Evolutionary conservation across 1,140 invertebrate species (phyloP).

Genomic region (Ladona fulva): DNA sequence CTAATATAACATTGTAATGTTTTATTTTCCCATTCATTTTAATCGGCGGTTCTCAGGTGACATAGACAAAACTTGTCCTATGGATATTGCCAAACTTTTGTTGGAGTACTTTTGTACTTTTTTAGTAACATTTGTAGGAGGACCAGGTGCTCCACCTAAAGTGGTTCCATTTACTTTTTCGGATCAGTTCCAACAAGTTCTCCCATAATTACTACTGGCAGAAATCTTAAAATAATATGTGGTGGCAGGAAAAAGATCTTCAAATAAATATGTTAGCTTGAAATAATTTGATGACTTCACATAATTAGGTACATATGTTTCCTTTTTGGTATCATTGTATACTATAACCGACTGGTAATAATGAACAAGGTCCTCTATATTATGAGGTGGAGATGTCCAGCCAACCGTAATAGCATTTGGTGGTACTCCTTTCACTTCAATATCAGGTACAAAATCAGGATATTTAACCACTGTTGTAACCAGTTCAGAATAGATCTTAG

Average conservation of each 20-base stretch:
- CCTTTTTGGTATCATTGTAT: conserved; percentile 44
- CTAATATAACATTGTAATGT: conserved; percentile 54
- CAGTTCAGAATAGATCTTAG: no score
- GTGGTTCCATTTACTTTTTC: conserved; percentile 64
- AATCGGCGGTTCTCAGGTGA: conserved; percentile 59
- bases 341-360: conserved; percentile 62
- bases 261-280: conserved; percentile 54
- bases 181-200: conserved; percentile 64
- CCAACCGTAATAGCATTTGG: conserved; percentile 67
- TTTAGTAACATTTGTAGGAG: conserved; percentile 50
- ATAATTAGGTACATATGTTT: conserved; percentile 45
- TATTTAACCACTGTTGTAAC: conserved; percentile 34
- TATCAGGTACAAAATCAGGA: conserved; percentile 65
- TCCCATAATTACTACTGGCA: conserved; percentile 67
- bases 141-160: conserved; percentile 58
- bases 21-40: conserved; percentile 66
- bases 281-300: conserved; percentile 49
- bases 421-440: conserved; percentile 66
- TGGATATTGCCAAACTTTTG: conserved; percentile 58
- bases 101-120: no score
- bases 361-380: conserved; percentile 60
- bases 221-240: conserved; percentile 64
- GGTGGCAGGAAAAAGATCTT: conserved; percentile 62
- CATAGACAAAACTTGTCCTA: conserved; percentile 49
- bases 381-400: conserved; percentile 55